Evolutionary conservation across 2,113 vertebrate genomes (phyloP).

Genomic region (Phodopus roborovskii): DNA sequence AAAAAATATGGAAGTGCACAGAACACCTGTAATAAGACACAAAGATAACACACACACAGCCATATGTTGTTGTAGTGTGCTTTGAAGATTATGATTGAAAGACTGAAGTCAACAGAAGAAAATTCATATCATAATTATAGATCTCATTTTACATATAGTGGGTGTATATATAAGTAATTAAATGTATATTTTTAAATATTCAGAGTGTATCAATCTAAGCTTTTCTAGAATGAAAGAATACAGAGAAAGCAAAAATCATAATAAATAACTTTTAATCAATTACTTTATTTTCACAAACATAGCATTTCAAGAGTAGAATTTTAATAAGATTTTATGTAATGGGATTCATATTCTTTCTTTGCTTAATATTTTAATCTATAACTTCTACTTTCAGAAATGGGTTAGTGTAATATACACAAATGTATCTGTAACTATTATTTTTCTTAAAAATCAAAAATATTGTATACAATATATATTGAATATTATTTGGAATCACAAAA

Average conservation of each 20-base stretch:
- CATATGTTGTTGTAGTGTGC: background rate
- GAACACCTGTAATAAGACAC: background rate
- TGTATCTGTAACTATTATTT: background rate
- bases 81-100: conserved; percentile 18
- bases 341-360: background rate
- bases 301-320: background rate
- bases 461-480: background rate
- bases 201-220: background rate
- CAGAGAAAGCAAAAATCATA: background rate
- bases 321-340: background rate
- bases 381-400: background rate
- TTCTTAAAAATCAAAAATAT: background rate
- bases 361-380: background rate
- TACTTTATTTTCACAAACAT: background rate
- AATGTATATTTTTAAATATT: background rate
- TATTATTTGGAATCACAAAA: background rate
- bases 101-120: background rate
- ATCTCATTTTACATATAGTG: too few species aligned
- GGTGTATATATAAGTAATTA: background rate
- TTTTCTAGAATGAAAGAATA: background rate
- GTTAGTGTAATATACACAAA: background rate
- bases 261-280: background rate
- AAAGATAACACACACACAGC: background rate
- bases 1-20: background rate
- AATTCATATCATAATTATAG: background rate